Percentiles rank a stretch among this genome's conserved stretches.
phyloP scores from a whole-genome alignment of 2,113 vertebrate genomes.

The Madoqua kirkii region DNA sequence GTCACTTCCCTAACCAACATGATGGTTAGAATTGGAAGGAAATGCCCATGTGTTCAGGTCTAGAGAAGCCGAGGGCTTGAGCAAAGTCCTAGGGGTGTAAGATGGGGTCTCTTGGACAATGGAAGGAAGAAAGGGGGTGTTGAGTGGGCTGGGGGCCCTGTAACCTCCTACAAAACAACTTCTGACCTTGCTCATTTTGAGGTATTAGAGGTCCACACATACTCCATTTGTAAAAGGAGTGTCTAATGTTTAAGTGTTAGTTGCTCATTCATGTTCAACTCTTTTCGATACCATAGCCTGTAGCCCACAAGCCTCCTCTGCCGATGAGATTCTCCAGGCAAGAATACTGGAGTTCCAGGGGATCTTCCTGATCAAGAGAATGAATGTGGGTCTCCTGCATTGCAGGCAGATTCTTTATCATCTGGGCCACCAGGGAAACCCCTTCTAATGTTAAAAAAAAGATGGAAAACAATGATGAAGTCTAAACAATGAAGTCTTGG shows the following conservation, averaged over 20 bases:
- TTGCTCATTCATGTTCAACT: neutral
- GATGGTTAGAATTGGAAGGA: neutral
- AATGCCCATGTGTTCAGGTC: rapidly evolving
- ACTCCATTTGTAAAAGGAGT: neutral
- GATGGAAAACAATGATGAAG: neutral
- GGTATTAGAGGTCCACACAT: neutral
- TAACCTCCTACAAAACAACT: neutral
- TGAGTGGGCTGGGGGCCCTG: no score
- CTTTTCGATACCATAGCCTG: neutral
- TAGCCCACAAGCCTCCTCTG: neutral
- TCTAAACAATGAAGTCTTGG: neutral
- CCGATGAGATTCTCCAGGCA: neutral
- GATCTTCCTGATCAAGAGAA: neutral
- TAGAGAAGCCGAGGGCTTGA: rapidly evolving
- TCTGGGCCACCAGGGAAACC: neutral
- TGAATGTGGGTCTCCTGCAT: neutral
- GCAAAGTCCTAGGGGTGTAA: neutral
- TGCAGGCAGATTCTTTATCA: neutral
- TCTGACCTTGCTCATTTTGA: neutral
- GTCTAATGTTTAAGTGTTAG: neutral
- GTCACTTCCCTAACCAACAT: rapidly evolving
- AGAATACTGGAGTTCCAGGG: neutral
- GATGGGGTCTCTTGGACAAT: neutral
- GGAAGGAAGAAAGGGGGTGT: neutral
- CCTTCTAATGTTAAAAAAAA: neutral